Base-by-base conservation (phyloP, 2,888 invertebrate genomes). In the Epinotia brunnichana region DNA sequence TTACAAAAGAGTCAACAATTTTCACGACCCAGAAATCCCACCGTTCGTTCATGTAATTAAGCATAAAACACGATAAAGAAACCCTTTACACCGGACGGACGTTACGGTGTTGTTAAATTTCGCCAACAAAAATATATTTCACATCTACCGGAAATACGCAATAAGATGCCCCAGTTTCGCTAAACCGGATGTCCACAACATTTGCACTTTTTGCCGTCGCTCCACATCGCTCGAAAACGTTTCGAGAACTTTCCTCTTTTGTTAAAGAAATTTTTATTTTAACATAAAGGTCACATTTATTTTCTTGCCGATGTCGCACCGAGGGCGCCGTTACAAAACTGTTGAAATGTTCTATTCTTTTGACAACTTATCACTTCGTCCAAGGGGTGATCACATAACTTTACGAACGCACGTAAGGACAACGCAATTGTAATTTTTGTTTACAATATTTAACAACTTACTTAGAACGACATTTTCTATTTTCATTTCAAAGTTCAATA, bases 161-260 rank as follows among this genome's bases (percentile, higher is more conserved):
- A 74, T 81, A 80, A 80, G 81, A 80, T 81, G 83, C 81, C 83
- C 83, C 78, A 84, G 79, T 83, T 82, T 81, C 74, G 64, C 74
- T 73, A 78, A 48, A 64, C 54, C 80, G 79, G 79, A 79, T 78
- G 78, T 79, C 74, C 76, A 79, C 77, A 79, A 79, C 83, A 80
- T 83, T 81, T 81, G 77, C 80, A 82, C 81, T 81, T 84, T 81
- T 83, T 83, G 78, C 77, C 75, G 76, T 67, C 61, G 67, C 72
- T 70, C 70, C 68, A 70, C 71, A 74, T 70, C 68, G 66, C 72
- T 41, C 15, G 57, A 57, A 72, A 74, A 71, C 68, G 56, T 68
- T 62, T 64, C 48, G 62, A 60, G 69, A 75, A 62, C 48, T 70
- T 70, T 73, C 29, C 68, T 63, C 70, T 68, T 70, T 75, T 71